A percentile compares a stretch with the other conserved stretches of the same genome.
Conservation (phyloP, 2,113 vertebrate genomes). For the Clupea harengus region DNA sequence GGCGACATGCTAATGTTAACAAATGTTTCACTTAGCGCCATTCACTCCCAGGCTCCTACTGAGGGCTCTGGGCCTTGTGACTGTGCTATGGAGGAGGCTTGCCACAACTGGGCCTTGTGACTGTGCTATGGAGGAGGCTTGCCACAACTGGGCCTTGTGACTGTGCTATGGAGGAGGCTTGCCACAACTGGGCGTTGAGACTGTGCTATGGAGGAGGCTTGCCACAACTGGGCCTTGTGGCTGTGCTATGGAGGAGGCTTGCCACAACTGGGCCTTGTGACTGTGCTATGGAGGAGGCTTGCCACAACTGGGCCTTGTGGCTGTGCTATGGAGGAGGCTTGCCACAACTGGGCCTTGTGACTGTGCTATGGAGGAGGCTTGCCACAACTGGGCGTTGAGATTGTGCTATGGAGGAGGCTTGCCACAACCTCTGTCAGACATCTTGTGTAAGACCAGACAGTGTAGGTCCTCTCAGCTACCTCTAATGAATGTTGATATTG, state of each 20-base stretch:
- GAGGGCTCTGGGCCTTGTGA: not conserved
- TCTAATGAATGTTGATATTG: not conserved
- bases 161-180: not conserved
- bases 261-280: not conserved
- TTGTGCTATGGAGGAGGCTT: not conserved
- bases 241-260: not conserved
- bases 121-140: not conserved
- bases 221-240: not conserved
- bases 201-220: not conserved
- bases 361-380: not conserved
- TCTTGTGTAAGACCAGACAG: not conserved
- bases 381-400: too few relatives aligned
- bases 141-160: not conserved
- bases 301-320: not conserved
- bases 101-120: not conserved
- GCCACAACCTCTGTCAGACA: not conserved
- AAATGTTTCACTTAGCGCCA: slow-evolving; percentile 43
- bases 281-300: not conserved
- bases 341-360: not conserved
- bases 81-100: not conserved
- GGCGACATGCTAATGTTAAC: slow-evolving; percentile 49
- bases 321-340: not conserved
- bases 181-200: not conserved
- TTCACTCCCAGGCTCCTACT: slow-evolving; percentile 21
- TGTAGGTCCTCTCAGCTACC: not conserved